phyloP scores from a whole-genome alignment of 2,113 vertebrate species.

The Lates calcarifer region DNA sequence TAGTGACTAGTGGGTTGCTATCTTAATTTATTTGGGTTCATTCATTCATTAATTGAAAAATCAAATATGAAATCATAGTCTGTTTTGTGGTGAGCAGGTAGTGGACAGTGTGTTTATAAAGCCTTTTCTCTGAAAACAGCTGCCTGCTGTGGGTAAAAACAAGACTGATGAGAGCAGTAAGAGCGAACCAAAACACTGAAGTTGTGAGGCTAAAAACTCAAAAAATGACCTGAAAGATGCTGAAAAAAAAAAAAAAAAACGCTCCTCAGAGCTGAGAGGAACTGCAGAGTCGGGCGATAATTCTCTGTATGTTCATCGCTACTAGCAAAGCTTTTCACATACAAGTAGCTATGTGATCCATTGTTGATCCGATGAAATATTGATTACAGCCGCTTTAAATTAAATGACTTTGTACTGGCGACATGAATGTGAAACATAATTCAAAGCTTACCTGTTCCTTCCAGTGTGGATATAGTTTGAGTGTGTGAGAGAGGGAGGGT shows the following conservation, averaged over 20 bases:
- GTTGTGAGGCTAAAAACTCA: background rate
- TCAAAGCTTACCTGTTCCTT: constrained; percentile 52
- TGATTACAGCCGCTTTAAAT: constrained; percentile 46
- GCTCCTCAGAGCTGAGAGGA: background rate
- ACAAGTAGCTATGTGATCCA: constrained; percentile 5
- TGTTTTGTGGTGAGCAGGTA: too few relatives aligned
- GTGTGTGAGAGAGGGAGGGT: constrained; percentile 1
- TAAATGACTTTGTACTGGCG: constrained; percentile 11
- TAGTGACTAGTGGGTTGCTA: background rate
- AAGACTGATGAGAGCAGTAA: background rate
- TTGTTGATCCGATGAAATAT: constrained; percentile 36
- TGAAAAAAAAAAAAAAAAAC: background rate
- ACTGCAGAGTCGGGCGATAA: background rate
- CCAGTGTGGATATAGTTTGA: constrained; percentile 27
- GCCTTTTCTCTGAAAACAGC: background rate
- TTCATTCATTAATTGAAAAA: background rate
- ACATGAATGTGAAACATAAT: constrained; percentile 42
- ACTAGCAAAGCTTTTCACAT: background rate
- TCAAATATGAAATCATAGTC: too few relatives aligned
- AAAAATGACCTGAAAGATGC: background rate
- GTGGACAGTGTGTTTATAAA: too few relatives aligned
- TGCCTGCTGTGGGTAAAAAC: background rate
- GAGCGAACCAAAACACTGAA: background rate
- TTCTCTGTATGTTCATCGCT: background rate
- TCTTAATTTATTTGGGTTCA: background rate